Evolutionary conservation across 2,797 vertebrate species (phyloP), one percentile per base, ranked within the genome.

Genomic region (Artibeus jamaicensis): DNA sequence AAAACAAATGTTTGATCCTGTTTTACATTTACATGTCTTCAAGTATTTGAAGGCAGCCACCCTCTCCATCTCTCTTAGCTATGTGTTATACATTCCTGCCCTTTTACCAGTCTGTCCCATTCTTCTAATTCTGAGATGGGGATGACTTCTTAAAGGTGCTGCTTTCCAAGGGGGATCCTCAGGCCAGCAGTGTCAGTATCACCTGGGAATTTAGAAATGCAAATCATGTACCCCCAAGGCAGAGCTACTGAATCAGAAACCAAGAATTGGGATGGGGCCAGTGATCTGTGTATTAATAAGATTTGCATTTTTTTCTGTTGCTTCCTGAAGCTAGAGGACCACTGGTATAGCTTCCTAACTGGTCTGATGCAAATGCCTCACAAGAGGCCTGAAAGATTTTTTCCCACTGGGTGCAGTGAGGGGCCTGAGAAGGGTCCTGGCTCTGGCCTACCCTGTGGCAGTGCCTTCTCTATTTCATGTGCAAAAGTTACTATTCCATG

Each of bases 91-190:
- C 12, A 44, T 22, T 34, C n/a, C 85, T 24, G 39, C 11, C 50
- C 39, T 29, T 26, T 88, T 12, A 1, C 8, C 9, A 14, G 37
- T 19, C 22, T 8, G 3, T 12, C 21, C 19, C 5, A 1, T 24
- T 15, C 29, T n/a, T 65, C 44, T 55, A 12, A 37, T 22, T 1
- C 11, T 2, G 34, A 44, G 26, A 16, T 19, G 2, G 0, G 0
- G 11, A 32, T 0, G 7, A 6, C 32, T 42, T 86, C 83, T 29
- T 11, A 42, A 55, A 53, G 37, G 21, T 0, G 1, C 14, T 37
- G 50, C 1, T 14, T 50, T 12, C 32, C 3, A n/a, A 16, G 42
- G 26, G 34, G 29, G 34, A 37, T 55, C 26, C 26, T 24, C 16
- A 3, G 34, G 26, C 15, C 32, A 65, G 29, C 32, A 65, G 62